Conservation (phyloP, 2,888 invertebrate genomes). For the Muscina levida region DNA sequence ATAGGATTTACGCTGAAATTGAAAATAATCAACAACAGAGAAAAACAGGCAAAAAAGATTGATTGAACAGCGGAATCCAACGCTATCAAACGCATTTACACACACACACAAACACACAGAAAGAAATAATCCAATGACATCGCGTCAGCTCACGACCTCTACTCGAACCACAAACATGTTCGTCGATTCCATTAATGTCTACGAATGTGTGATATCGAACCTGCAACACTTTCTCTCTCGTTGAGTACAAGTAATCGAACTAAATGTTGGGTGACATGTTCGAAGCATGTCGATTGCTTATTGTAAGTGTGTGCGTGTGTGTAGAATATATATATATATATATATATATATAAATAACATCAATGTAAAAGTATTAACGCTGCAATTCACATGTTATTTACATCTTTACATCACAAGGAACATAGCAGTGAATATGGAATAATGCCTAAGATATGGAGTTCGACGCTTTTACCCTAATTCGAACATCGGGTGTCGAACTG, state of each 20-base stretch:
- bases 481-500: no score
- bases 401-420: no score
- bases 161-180: conserved; percentile 2
- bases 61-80: not conserved
- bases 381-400: no score
- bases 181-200: not conserved
- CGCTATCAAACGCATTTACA: not conserved
- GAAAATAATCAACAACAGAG: no score
- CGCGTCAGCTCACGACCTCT: no score
- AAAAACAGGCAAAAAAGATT: no score
- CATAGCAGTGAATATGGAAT: no score
- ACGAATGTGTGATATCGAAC: conserved; percentile 3
- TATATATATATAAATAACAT: no score
- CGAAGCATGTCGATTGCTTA: not conserved
- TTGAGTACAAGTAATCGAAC: not conserved
- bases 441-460: no score
- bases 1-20: conserved; percentile 37
- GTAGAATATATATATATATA: no score
- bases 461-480: no score
- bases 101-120: conserved; percentile 7
- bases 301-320: not conserved
- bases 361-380: no score
- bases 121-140: not conserved
- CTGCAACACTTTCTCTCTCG: conserved; percentile 29
- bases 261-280: not conserved